Base-by-base conservation (phyloP, 2,797 vertebrate genomes). In the Sebastes wilsoni region DNA sequence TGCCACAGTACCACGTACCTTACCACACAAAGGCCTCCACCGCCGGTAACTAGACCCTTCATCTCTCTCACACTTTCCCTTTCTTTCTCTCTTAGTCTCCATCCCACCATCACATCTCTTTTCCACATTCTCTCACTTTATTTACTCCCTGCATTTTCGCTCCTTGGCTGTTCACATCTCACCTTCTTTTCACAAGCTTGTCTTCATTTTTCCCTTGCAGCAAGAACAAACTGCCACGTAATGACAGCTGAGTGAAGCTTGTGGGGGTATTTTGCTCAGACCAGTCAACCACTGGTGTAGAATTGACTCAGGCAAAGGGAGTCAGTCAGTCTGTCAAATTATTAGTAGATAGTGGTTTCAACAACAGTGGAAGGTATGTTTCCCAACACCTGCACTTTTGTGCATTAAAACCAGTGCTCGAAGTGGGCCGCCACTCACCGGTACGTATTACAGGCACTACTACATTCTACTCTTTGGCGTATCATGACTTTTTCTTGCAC, bases 31-130 rank as follows among this genome's bases (percentile, higher is more conserved):
- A 87, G 54, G 66, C 79, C 77, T 74, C 42, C 76, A 68, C 75
- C 88, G 70, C 87, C 64, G 52, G 77, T 87, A 89, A 93, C 89
- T 73, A 87, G 73, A 87, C 81, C 77, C 62, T 73, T 82, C 80
- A 77, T 74, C 66, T 87, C 75, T 56, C 66, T 69, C 64, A 80
- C 67, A 58, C 56, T 62, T 72, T 72, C 52, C 71, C 36, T 66
- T 67, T 72, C 74, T 72, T n/a, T 60, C 52, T 49, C 46, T 66
- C 49, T 66, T 22, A 59, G 27, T 62, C 61, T 75, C 11, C 64
- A 66, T 68, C 61, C 36, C 16, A 2, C 66, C 66, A 55, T 71
- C 73, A 55, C 65, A 42, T 42, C 55, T 66, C 25, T 65, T 8
- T 25, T 67, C 69, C 10, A 49, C 28, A 5, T 52, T 66, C 54